These are phyloP conservation scores for Heterotilapia buettikoferi DNA, from an alignment of 2,113 vertebrate species.

Conservation along the genomic window DNA sequence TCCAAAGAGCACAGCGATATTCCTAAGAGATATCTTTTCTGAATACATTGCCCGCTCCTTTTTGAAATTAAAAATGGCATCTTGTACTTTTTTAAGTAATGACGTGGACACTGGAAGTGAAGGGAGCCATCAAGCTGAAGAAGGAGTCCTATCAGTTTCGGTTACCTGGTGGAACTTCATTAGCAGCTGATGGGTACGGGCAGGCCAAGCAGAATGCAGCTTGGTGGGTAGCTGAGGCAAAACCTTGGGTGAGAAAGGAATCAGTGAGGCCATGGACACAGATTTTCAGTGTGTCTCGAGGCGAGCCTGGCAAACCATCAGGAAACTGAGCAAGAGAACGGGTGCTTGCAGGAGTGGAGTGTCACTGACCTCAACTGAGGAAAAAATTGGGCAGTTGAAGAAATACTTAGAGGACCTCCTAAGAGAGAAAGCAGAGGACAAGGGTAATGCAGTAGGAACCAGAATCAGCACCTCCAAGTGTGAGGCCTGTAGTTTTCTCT, in stretches of 20 bases:
- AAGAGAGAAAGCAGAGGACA: neutral
- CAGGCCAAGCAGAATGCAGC: neutral
- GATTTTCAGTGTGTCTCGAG: neutral
- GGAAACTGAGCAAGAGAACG: neutral
- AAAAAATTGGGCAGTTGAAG: neutral
- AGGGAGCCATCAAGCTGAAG: neutral
- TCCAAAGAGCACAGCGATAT: neutral
- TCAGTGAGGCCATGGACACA: neutral
- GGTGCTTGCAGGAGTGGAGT: neutral
- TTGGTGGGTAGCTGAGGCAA: neutral
- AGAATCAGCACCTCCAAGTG: neutral
- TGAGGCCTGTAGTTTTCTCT: neutral
- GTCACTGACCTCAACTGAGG: neutral
- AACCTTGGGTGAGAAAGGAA: neutral
- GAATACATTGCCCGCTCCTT: rapidly evolving
- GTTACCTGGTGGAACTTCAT: neutral
- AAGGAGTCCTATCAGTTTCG: neutral
- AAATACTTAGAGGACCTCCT: neutral
- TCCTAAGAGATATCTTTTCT: neutral
- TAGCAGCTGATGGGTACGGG: neutral
- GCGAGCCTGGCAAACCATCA: neutral
- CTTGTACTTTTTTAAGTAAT: neutral
- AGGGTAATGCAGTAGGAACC: neutral
- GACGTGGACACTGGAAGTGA: neutral
- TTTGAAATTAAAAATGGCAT: neutral